Percentiles rank a stretch among this genome's conserved stretches.
Conservation (phyloP, 2,797 vertebrate species). For the Arrhamphus sclerolepis region DNA sequence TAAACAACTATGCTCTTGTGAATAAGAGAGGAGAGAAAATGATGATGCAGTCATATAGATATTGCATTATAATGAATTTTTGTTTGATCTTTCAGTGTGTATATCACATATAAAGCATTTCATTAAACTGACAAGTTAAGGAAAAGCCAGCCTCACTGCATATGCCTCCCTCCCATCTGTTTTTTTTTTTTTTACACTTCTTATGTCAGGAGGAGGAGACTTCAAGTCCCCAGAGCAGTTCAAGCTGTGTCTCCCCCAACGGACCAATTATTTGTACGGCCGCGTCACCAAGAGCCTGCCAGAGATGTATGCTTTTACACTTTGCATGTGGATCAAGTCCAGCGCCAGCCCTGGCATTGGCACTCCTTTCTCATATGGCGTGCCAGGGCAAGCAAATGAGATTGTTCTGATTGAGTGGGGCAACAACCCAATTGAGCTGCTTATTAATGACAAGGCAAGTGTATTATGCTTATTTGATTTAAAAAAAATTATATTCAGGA, state of each 20-base stretch:
- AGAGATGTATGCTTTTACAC: slow-evolving; percentile 95
- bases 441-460: slow-evolving; percentile 94
- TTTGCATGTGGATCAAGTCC: slow-evolving; percentile 97
- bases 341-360: slow-evolving; percentile 92
- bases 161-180: neutral
- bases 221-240: slow-evolving; percentile 96
- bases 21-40: no score
- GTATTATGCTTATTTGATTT: neutral
- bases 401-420: slow-evolving; percentile 99
- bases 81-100: no score
- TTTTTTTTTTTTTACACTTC: neutral
- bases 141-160: neutral
- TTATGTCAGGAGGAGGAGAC: slow-evolving; percentile 56
- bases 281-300: slow-evolving; percentile 94
- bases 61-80: no score
- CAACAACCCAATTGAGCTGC: slow-evolving; percentile 95
- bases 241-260: slow-evolving; percentile 92
- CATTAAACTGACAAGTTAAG: no score
- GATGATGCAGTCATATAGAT: no score
- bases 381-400: slow-evolving; percentile 95
- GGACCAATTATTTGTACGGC: slow-evolving; percentile 96
- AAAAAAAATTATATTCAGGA: neutral
- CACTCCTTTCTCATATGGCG: slow-evolving; percentile 96
- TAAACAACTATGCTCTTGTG: no score
- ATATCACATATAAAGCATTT: no score